Evolutionary conservation across 2,888 invertebrate species (phyloP).

Genomic region (Himalopsyche kuldschensis): DNA sequence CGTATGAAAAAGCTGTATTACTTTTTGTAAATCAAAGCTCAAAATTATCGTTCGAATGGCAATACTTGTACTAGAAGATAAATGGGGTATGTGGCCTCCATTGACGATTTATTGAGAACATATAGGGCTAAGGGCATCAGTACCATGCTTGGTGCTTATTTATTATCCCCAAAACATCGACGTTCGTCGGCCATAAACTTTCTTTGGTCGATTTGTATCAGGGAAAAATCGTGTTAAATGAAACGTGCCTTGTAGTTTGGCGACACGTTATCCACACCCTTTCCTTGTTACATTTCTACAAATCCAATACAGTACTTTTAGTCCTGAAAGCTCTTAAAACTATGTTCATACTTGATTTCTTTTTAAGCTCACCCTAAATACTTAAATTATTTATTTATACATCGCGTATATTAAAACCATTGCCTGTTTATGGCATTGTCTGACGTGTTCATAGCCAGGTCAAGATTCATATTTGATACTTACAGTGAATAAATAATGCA

Average conservation of each 20-base stretch:
- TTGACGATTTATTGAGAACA: background rate
- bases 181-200: background rate
- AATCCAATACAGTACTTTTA: no score
- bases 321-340: no score
- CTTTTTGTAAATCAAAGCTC: background rate
- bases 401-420: no score
- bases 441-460: no score
- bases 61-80: background rate
- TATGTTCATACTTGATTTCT: no score
- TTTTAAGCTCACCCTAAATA: no score
- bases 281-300: no score
- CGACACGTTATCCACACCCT: background rate
- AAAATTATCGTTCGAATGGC: background rate
- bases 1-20: background rate
- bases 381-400: no score
- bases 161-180: background rate
- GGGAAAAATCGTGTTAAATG: constrained; percentile 4
- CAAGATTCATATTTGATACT: no score
- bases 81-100: background rate
- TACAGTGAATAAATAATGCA: no score
- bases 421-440: no score
- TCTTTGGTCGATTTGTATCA: constrained; percentile 3
- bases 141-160: background rate
- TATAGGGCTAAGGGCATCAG: background rate
- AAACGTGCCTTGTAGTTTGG: background rate